Percentiles rank a stretch among this genome's conserved stretches.
phyloP scores from a whole-genome alignment of 2,888 invertebrate species.

The Drosophila buzzatii region DNA sequence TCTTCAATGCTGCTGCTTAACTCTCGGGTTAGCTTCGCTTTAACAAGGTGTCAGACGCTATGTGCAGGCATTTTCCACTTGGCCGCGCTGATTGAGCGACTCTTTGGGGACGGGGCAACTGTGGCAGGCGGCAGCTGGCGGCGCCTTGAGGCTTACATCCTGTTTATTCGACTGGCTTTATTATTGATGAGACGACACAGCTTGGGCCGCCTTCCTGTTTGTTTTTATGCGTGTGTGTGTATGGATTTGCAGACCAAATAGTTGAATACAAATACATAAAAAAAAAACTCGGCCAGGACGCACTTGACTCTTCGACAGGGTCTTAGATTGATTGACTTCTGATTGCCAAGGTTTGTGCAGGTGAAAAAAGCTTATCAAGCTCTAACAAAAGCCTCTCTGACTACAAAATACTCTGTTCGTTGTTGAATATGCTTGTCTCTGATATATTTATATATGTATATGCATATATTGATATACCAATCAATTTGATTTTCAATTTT shows the following conservation, averaged over 20 bases:
- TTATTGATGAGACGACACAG: constrained; percentile 71
- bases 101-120: constrained; percentile 7
- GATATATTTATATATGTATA: not conserved
- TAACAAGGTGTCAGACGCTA: constrained; percentile 73
- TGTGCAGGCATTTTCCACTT: constrained; percentile 77
- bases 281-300: constrained; percentile 43
- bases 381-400: not conserved
- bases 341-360: constrained; percentile 9
- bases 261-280: constrained; percentile 31
- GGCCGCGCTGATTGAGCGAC: constrained; percentile 77
- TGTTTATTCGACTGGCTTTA: constrained; percentile 78
- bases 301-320: constrained; percentile 56
- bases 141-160: constrained; percentile 66
- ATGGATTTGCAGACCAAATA: constrained; percentile 73
- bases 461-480: not conserved
- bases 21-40: constrained; percentile 33
- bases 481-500: constrained; percentile 8
- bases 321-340: constrained; percentile 63
- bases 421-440: not conserved
- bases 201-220: constrained; percentile 31
- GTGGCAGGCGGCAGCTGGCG: constrained; percentile 52
- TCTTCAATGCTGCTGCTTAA: not conserved
- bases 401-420: not conserved
- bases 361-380: not conserved
- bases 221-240: constrained; percentile 40